Evolutionary conservation across 2,797 vertebrate species (phyloP).

Genomic region (Dipus sagitta): DNA sequence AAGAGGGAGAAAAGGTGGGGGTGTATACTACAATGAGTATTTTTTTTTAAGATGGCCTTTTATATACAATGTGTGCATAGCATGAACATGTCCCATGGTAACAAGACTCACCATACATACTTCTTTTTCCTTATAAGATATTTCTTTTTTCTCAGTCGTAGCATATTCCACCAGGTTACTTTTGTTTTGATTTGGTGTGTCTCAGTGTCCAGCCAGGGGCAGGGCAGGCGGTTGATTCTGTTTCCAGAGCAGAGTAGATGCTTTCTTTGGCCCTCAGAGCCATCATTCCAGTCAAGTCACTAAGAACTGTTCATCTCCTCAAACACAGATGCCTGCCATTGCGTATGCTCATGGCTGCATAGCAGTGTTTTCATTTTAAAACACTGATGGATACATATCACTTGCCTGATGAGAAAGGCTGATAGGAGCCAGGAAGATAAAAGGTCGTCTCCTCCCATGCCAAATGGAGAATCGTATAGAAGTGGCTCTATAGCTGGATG

Average conservation of each 20-base stretch:
- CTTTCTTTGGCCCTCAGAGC: background rate
- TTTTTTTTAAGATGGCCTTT: background rate
- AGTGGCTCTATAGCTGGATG: background rate
- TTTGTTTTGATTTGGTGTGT: background rate
- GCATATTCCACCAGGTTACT: background rate
- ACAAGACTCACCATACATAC: background rate
- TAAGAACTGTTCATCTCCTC: background rate
- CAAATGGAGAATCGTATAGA: background rate
- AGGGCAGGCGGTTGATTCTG: background rate
- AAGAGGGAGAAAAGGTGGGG: too few relatives aligned
- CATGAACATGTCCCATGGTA: background rate
- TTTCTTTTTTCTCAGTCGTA: background rate
- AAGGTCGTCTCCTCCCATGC: constrained; percentile 11
- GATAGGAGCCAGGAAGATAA: background rate
- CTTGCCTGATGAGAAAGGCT: background rate
- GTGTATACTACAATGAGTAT: too few relatives aligned
- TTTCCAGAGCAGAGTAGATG: background rate
- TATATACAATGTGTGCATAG: background rate
- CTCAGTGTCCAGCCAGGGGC: background rate
- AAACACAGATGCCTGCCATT: background rate
- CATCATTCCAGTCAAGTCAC: background rate
- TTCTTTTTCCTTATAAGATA: background rate
- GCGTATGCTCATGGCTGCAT: background rate
- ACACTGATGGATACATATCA: background rate
- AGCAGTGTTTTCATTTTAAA: constrained; percentile 9